Evolutionary conservation across 2,797 vertebrate genomes (phyloP), one percentile per base, ranked within the genome.

Genomic region (Erethizon dorsatum): DNA sequence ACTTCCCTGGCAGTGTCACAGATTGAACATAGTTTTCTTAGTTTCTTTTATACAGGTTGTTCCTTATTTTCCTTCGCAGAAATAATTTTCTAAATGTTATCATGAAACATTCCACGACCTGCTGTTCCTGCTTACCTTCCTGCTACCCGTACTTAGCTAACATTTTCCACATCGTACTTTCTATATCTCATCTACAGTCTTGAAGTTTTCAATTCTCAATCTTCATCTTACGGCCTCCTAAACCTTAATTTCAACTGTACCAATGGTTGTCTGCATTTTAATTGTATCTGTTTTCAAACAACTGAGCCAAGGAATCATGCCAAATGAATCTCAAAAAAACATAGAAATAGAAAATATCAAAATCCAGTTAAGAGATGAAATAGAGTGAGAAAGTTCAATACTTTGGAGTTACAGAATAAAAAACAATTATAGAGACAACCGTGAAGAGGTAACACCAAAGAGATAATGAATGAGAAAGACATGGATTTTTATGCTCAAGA

Each of bases 31-130:
- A 80, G 22, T n/a, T 78, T 89, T 90, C 50, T 26, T 28, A 31
- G 28, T 41, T 83, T 41, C 37, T 28, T 41, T 50, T 37, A 41
- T n/a, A 47, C 2, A 56, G 13, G 6, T 50, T 78, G 78, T 45
- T 3, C 4, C 12, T 87, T 83, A 84, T 71, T 77, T 15, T 80
- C 67, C 15, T 47, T 95, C 78, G 71, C n/a, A 94, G 69, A 93
- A 77, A 79, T 91, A 67, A n/a, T 85, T 91, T 95, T 91, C 57
- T 73, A 63, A 61, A 18, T 54, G 26, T 59, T 92, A 31, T 63
- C 84, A 67, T 65, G 0, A 67, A 82, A 47, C n/a, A 22, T 45
- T 94, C 65, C 31, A 77, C n/a, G 14, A 50, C 0, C 69, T 37
- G 24, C 5, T 17, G 1, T 90, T 82, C 50, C 24, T 59, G 50